These are phyloP conservation scores for Drosophila neutralis DNA, from an alignment of 2,888 invertebrate species.

Conservation along the genomic window DNA sequence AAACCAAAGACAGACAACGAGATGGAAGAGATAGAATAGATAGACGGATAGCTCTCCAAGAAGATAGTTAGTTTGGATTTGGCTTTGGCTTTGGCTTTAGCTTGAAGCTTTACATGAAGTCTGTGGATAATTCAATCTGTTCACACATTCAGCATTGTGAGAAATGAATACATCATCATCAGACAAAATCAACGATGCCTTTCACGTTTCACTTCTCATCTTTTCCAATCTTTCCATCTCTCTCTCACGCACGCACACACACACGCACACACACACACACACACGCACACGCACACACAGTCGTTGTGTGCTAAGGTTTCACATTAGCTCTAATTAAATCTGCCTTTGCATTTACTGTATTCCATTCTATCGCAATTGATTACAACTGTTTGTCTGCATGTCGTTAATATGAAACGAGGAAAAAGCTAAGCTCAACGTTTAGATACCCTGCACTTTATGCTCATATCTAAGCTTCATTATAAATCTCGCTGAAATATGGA, in stretches of 20 bases:
- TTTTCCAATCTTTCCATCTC: conserved; percentile 11
- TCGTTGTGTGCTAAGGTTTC: conserved; percentile 40
- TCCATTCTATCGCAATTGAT: not conserved
- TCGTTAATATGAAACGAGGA: not conserved
- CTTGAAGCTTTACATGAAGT: conserved; percentile 15
- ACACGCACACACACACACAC: not conserved
- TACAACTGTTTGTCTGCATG: not conserved
- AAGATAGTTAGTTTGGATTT: conserved; percentile 30
- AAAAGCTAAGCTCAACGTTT: not conserved
- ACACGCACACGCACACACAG: not conserved
- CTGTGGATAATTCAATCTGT: conserved; percentile 70
- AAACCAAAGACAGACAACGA: conserved; percentile 19
- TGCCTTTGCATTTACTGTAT: not conserved
- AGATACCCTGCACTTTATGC: not conserved
- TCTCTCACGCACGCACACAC: not conserved
- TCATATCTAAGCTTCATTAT: not conserved
- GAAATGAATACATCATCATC: conserved; percentile 75
- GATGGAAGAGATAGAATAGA: conserved; percentile 15
- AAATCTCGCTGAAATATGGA: not conserved
- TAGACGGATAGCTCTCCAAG: conserved; percentile 22
- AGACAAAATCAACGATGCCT: conserved; percentile 54
- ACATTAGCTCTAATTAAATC: conserved; percentile 53
- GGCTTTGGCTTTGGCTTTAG: conserved; percentile 1
- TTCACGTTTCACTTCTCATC: conserved; percentile 32
- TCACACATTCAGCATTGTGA: conserved; percentile 62